phyloP scores from a whole-genome alignment of 2,888 invertebrate genomes.

The Acleris sparsana region DNA sequence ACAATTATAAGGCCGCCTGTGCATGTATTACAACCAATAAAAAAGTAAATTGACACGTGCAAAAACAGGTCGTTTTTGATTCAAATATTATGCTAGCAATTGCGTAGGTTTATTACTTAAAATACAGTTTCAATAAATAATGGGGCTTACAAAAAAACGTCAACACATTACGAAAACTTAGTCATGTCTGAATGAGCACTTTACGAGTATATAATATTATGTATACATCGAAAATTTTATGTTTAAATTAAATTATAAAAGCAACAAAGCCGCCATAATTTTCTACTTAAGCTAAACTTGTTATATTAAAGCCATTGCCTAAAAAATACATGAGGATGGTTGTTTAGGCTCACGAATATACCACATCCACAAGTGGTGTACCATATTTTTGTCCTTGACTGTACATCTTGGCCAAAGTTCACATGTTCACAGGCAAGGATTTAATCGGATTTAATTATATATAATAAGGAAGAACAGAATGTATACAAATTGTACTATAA shows the following conservation, averaged over 20 bases:
- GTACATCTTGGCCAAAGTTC: not conserved
- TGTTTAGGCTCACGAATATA: too few species aligned
- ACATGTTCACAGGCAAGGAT: too few species aligned
- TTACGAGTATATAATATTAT: not conserved
- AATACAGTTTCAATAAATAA: conserved; percentile 1
- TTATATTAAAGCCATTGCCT: too few species aligned
- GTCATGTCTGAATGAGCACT: not conserved
- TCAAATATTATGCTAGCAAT: conserved; percentile 17
- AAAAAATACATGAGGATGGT: too few species aligned
- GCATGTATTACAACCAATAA: too few species aligned
- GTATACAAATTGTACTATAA: conserved; percentile 28
- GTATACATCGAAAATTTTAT: too few species aligned
- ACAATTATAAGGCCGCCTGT: too few species aligned
- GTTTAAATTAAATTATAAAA: too few species aligned
- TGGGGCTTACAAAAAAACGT: not conserved
- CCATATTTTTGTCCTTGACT: not conserved
- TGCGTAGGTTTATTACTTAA: conserved; percentile 19
- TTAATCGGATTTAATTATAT: not conserved
- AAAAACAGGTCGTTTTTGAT: not conserved
- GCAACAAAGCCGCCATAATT: too few species aligned
- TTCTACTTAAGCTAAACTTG: too few species aligned
- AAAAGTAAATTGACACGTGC: too few species aligned
- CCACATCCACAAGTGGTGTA: not conserved
- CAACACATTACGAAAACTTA: not conserved
- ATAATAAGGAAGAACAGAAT: conserved; percentile 17